Evolutionary conservation across 2,113 vertebrate genomes (phyloP).

Genomic region (Hyperopisus bebe): DNA sequence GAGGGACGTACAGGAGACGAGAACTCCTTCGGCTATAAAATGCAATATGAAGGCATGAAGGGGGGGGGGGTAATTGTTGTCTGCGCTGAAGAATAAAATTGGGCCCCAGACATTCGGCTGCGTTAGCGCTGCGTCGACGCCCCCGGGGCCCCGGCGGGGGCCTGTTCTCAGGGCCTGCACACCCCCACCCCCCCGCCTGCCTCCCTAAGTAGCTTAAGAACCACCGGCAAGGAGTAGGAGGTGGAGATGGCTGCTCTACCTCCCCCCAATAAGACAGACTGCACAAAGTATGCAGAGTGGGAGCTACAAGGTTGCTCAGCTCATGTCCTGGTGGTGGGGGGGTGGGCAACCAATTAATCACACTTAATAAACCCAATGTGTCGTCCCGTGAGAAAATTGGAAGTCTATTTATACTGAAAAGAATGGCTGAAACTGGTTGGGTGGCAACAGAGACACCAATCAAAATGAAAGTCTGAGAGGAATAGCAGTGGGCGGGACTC

Average conservation of each 20-base stretch:
- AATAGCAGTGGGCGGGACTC: neutral
- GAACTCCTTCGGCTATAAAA: slow-evolving; percentile 19
- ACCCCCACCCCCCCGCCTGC: neutral
- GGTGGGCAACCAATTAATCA: neutral
- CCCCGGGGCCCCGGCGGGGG: neutral
- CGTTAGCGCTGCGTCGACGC: neutral
- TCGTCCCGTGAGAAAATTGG: neutral
- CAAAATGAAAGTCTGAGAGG: neutral
- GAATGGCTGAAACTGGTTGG: neutral
- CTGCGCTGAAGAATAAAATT: neutral
- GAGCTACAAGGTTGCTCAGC: neutral
- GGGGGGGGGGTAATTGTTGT: neutral
- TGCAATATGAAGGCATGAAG: neutral
- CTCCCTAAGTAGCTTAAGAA: neutral
- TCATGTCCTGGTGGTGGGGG: neutral
- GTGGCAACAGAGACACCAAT: neutral
- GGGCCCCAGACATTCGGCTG: neutral
- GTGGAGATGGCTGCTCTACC: neutral
- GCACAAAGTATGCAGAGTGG: neutral
- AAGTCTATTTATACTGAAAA: neutral
- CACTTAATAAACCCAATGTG: neutral
- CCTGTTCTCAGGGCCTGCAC: neutral
- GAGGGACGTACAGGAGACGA: slow-evolving; percentile 8
- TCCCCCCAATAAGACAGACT: neutral
- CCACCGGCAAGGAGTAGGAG: neutral